Evolutionary conservation across 2,113 vertebrate species (phyloP).

Genomic region (Turnix velox): DNA sequence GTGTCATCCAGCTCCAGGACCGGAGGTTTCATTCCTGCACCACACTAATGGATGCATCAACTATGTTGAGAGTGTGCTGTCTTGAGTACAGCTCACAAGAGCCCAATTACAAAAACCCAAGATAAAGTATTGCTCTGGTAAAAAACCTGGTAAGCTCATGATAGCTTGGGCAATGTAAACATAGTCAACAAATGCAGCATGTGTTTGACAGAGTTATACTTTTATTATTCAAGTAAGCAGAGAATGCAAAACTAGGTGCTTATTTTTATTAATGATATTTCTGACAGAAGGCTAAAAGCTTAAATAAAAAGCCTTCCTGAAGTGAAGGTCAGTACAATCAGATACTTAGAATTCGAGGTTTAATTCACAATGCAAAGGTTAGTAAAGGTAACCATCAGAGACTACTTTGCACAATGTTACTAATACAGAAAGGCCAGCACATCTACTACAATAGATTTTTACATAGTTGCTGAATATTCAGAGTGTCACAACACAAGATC

Average conservation of each 20-base stretch:
- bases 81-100: not conserved
- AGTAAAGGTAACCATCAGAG: not conserved
- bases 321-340: conserved; percentile 48
- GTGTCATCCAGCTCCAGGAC: not conserved
- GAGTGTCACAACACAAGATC: not conserved
- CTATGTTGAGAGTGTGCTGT: not conserved
- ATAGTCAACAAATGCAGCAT: not conserved
- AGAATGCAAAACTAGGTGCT: not conserved
- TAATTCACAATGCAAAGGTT: not conserved
- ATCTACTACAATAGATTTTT: not conserved
- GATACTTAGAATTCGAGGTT: not conserved
- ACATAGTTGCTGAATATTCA: not conserved
- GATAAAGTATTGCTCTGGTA: not conserved
- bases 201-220: not conserved
- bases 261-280: not conserved
- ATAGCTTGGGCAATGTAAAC: not conserved
- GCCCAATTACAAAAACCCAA: not conserved
- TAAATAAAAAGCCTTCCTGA: conserved; percentile 46
- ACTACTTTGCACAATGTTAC: not conserved
- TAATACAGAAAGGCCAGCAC: not conserved
- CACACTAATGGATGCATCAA: not conserved
- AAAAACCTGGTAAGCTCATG: not conserved
- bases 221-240: not conserved
- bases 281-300: not conserved
- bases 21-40: not conserved